phyloP scores from a whole-genome alignment of 1,140 invertebrate species.

The Hetaerina americana region DNA sequence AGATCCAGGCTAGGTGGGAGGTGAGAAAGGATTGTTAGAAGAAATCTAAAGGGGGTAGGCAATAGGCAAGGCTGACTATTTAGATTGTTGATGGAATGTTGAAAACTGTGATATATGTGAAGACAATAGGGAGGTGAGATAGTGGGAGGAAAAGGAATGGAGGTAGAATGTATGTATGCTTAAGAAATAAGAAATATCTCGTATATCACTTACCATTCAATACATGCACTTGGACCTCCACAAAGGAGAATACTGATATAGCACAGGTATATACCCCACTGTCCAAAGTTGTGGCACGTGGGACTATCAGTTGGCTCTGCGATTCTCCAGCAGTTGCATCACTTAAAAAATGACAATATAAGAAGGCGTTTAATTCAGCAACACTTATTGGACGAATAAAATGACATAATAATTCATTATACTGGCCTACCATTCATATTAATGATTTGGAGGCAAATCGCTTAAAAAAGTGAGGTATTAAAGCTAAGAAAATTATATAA shows the following conservation, averaged over 20 bases:
- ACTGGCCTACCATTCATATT: too few relatives aligned
- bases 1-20: too few relatives aligned
- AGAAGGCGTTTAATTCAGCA: too few relatives aligned
- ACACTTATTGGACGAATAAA: too few relatives aligned
- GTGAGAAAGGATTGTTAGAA: too few relatives aligned
- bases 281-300: slow-evolving; percentile 28
- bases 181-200: background rate
- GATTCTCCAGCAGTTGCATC: background rate
- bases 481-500: too few relatives aligned
- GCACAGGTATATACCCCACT: slow-evolving; percentile 31
- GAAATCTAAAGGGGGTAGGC: too few relatives aligned
- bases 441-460: too few relatives aligned
- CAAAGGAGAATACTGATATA: slow-evolving; percentile 28
- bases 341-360: too few relatives aligned
- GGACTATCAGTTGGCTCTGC: slow-evolving; percentile 9
- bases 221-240: slow-evolving; percentile 29
- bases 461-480: too few relatives aligned
- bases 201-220: slow-evolving; percentile 26
- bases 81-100: background rate
- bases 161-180: background rate
- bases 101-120: background rate
- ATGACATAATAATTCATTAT: too few relatives aligned
- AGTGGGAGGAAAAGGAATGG: background rate
- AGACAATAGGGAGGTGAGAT: background rate
- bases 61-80: too few relatives aligned